Evolutionary conservation across 2,113 vertebrate genomes (phyloP).

Genomic region (Stigmatopora argus): DNA sequence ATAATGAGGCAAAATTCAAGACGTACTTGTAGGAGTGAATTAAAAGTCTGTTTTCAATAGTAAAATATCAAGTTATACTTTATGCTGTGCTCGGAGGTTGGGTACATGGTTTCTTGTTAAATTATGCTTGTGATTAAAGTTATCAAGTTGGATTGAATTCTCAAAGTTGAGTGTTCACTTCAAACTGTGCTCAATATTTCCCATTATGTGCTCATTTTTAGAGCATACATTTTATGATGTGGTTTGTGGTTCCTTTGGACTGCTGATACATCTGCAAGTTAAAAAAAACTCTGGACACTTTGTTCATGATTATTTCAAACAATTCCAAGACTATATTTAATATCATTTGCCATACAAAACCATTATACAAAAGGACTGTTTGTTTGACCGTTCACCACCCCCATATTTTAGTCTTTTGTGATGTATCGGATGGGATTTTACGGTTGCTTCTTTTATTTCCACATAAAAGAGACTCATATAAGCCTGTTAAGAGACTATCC

Average conservation of each 20-base stretch:
- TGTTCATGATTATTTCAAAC: not conserved
- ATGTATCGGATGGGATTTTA: slow-evolving; percentile 54
- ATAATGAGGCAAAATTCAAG: not conserved
- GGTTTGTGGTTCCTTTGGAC: too few species aligned
- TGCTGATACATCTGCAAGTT: too few species aligned
- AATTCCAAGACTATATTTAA: not conserved
- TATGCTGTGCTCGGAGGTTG: too few species aligned
- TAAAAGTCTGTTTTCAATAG: not conserved
- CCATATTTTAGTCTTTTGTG: slow-evolving; percentile 40
- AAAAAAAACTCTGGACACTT: too few species aligned
- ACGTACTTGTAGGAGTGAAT: not conserved
- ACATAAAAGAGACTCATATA: slow-evolving; percentile 46
- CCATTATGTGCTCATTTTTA: too few species aligned
- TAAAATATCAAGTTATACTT: not conserved
- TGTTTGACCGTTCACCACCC: slow-evolving; percentile 39
- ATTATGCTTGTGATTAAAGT: too few species aligned
- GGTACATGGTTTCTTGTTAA: too few species aligned
- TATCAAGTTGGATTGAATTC: too few species aligned
- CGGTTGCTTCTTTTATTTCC: slow-evolving; percentile 39
- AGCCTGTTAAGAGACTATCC: slow-evolving; percentile 48
- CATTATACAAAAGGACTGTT: slow-evolving; percentile 13
- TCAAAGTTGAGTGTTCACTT: too few species aligned
- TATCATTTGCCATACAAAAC: not conserved
- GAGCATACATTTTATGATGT: too few species aligned
- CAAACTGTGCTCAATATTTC: too few species aligned